A percentile compares a stretch with the other conserved stretches of the same genome.
phyloP scores from a whole-genome alignment of 2,888 invertebrate genomes.

The Mesopsocus fuscifrons region DNA sequence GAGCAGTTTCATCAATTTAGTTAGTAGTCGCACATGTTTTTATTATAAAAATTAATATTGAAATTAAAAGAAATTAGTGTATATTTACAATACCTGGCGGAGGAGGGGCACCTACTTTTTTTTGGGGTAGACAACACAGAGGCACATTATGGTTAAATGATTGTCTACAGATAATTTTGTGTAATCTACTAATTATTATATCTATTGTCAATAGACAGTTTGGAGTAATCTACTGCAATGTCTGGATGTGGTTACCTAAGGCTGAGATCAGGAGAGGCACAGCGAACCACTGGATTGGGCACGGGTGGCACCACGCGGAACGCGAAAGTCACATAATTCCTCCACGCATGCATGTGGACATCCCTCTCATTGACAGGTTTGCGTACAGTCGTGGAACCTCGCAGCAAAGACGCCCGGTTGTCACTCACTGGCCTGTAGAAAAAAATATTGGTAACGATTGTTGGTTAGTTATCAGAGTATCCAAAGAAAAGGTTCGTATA shows the following conservation, averaged over 20 bases:
- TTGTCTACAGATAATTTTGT: too few species aligned
- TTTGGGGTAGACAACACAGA: too few species aligned
- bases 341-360: constrained; percentile 92
- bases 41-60: constrained; percentile 3
- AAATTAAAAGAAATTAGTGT: neutral
- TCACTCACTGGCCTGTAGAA: constrained; percentile 76
- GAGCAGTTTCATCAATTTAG: neutral
- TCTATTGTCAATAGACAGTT: too few species aligned
- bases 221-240: too few species aligned
- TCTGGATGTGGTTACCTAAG: too few species aligned
- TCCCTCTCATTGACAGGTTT: constrained; percentile 88
- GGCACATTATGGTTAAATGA: too few species aligned
- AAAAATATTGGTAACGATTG: constrained; percentile 9
- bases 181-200: too few species aligned
- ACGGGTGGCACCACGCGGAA: constrained; percentile 90
- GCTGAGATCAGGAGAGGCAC: constrained; percentile 83
- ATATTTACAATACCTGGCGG: too few species aligned
- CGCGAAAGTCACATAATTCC: constrained; percentile 91
- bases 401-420: constrained; percentile 81
- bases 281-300: constrained; percentile 68
- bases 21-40: neutral
- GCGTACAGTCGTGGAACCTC: constrained; percentile 70
- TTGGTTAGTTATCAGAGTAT: neutral
- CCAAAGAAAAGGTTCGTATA: neutral
- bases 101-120: too few species aligned